Percentiles rank a stretch among this genome's conserved stretches.
Evolutionary conservation across 2,888 invertebrate species (phyloP).

Genomic region (Andrena hattorfiana): DNA sequence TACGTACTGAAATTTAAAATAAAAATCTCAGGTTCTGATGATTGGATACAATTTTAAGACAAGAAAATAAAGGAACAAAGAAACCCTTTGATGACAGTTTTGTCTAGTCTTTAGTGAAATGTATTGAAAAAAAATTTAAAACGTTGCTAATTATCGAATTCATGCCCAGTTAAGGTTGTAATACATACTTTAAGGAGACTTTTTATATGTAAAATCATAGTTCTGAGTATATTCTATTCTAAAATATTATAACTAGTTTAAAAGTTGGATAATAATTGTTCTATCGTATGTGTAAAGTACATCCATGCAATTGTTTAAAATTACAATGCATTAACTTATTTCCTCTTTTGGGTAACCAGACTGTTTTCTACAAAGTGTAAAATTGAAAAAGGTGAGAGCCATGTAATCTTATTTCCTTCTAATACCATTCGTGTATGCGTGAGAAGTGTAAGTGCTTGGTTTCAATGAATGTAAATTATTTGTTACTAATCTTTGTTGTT

Average conservation of each 20-base stretch:
- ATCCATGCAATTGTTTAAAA: slow-evolving; percentile 39
- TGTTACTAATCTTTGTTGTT: slow-evolving; percentile 66
- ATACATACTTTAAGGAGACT: slow-evolving; percentile 72
- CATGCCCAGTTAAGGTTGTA: slow-evolving; percentile 70
- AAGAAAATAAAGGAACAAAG: slow-evolving; percentile 38
- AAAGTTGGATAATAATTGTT: slow-evolving; percentile 62
- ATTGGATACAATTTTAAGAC: slow-evolving; percentile 48
- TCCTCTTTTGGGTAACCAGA: slow-evolving; percentile 18
- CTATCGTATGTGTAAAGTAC: slow-evolving; percentile 44
- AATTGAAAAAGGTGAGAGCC: slow-evolving; percentile 32
- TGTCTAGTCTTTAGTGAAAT: slow-evolving; percentile 59
- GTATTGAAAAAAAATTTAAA: slow-evolving; percentile 53
- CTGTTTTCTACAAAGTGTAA: slow-evolving; percentile 30
- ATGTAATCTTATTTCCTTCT: slow-evolving; percentile 51
- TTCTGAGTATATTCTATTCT: slow-evolving; percentile 66
- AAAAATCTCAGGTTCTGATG: slow-evolving; percentile 61
- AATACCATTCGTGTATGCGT: slow-evolving; percentile 43
- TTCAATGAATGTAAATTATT: slow-evolving; percentile 61
- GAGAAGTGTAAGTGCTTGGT: slow-evolving; percentile 48
- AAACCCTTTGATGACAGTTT: slow-evolving; percentile 53
- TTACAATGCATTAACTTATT: slow-evolving; percentile 38
- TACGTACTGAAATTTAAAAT: slow-evolving; percentile 47
- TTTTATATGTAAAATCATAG: slow-evolving; percentile 73
- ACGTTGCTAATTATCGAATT: slow-evolving; percentile 62
- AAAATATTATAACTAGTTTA: slow-evolving; percentile 65